These are phyloP conservation scores for Dolomedes plantarius DNA, from an alignment of 2,888 invertebrate species.

Conservation along the genomic window DNA sequence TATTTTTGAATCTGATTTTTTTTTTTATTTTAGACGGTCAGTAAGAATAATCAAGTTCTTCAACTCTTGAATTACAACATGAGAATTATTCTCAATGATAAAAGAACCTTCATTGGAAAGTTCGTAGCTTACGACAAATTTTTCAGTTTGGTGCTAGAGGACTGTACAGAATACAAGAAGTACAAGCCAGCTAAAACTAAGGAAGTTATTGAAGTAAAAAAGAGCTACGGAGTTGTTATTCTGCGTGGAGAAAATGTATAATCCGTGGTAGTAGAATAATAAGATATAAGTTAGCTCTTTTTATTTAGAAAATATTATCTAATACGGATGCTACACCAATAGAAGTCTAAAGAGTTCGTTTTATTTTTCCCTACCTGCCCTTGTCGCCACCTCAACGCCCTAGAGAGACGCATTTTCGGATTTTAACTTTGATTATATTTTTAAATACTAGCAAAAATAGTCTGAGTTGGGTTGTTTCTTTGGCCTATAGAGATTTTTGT, in stretches of 20 bases:
- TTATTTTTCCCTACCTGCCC: too few species aligned
- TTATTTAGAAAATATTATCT: too few species aligned
- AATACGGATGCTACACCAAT: too few species aligned
- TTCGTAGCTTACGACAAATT: constrained; percentile 49
- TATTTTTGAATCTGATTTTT: too few species aligned
- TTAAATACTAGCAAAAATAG: too few species aligned
- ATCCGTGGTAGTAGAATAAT: constrained; percentile 36
- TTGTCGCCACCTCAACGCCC: too few species aligned
- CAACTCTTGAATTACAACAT: constrained; percentile 25
- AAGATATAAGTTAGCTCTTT: neutral
- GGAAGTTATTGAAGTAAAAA: constrained; percentile 23
- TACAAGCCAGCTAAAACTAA: constrained; percentile 23
- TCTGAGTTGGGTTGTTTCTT: too few species aligned
- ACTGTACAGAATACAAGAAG: constrained; percentile 37
- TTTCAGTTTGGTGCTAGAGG: constrained; percentile 43
- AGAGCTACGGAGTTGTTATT: constrained; percentile 11
- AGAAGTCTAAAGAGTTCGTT: too few species aligned
- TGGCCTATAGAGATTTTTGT: too few species aligned
- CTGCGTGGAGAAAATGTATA: constrained; percentile 46
- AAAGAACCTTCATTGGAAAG: constrained; percentile 47
- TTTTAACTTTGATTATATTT: too few species aligned
- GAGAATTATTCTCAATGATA: constrained; percentile 47
- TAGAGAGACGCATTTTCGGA: too few species aligned
- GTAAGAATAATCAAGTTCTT: constrained; percentile 19
- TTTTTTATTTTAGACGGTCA: constrained; percentile 45